These are phyloP conservation scores for Netelia fuscicornis DNA, from an alignment of 2,888 invertebrate species.

Conservation along the genomic window DNA sequence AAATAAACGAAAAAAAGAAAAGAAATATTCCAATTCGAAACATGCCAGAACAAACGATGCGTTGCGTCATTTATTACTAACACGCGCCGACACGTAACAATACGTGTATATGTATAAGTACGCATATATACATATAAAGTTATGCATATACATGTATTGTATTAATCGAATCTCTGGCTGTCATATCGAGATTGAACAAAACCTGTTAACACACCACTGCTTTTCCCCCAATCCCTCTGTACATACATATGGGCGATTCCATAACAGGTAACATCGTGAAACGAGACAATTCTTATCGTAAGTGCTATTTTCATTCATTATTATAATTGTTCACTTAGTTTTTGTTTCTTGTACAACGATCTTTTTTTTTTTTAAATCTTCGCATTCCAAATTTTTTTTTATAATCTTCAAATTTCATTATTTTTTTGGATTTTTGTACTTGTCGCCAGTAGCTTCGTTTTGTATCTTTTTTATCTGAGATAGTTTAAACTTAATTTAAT, in stretches of 20 bases:
- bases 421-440: too few species aligned
- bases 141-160: constrained; percentile 2
- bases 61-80: constrained; percentile 56
- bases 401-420: too few species aligned
- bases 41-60: constrained; percentile 51
- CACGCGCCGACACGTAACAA: not conserved
- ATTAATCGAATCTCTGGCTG: constrained; percentile 52
- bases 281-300: too few species aligned
- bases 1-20: constrained; percentile 9
- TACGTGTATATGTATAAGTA: constrained; percentile 4
- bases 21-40: constrained; percentile 58
- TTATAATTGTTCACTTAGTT: not conserved
- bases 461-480: too few species aligned
- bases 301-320: not conserved
- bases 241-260: not conserved
- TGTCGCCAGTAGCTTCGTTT: too few species aligned
- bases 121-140: not conserved
- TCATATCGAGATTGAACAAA: constrained; percentile 48
- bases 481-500: too few species aligned
- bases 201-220: constrained; percentile 48
- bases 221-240: constrained; percentile 12
- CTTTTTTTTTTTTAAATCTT: too few species aligned
- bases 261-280: too few species aligned
- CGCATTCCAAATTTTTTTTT: too few species aligned
- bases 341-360: too few species aligned